Evolutionary conservation across 2,888 invertebrate genomes (phyloP), one percentile per base, ranked within the genome.

Genomic region (Pollenia amentaria): DNA sequence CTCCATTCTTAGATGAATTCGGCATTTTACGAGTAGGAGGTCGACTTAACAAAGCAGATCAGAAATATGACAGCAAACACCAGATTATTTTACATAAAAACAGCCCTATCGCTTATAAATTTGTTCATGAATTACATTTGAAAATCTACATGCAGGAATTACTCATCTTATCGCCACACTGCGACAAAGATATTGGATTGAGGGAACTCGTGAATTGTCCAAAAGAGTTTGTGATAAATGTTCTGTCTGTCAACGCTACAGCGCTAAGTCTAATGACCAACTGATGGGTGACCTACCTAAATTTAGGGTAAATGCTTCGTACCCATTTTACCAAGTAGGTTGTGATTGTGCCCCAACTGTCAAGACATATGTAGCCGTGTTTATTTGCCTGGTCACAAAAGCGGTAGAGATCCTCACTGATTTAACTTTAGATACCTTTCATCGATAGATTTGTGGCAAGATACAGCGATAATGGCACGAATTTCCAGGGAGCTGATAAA

Each of bases 391-490:
- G 16, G 79, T 79, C 14, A 79, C 70, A 0, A 79, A 70, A n/a
- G 79, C 62, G 0, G 62, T 79, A 1, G 79, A 79, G 18, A 21
- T 79, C 4, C 57, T 70, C 3, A n/a, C 73, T 1, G 86, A 84
- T n/a, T 51, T 89, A 12, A 84, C 84, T n/a, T 46, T 75, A 0
- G 75, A 67, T 55, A 57, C 44, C 8, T 78, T 67, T 11, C 12
- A 16, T 78, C 1, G 77, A 64, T 11, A 21, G 77, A 21, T 78
- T 78, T 16, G 44, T 55, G 9, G 64, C 65, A 4, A 2, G 77
- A 65, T 80, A 80, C 46, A 88, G 86, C 18, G 75, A 81, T 44
- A 87, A 87, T 51, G 87, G 88, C 0, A 84, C 77, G 6, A 87
- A 88, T 29, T 88, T 88, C 51, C 40, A 84, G 7, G 85, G 84